phyloP scores from a whole-genome alignment of 2,113 vertebrate species.

The Rhinoderma darwinii region DNA sequence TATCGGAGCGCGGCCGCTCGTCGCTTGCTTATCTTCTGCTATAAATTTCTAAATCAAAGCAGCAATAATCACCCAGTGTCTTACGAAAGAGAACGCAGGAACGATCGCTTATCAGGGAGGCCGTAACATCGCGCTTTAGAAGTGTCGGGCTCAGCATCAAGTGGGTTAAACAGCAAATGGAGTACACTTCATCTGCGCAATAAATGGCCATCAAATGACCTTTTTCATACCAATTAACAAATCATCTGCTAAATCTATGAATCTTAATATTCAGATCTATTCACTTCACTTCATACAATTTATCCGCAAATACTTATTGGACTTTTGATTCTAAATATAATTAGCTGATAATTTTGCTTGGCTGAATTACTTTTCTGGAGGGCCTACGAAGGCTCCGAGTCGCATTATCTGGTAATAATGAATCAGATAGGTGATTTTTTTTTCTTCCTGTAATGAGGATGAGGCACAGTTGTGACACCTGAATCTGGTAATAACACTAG shows the following conservation, averaged over 20 bases:
- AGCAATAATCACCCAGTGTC: slow-evolving; percentile 2
- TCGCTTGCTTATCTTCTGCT: neutral
- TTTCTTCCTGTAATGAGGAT: slow-evolving; percentile 87
- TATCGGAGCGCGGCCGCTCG: too few species aligned
- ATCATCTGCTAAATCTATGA: slow-evolving; percentile 99
- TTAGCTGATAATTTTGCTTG: slow-evolving; percentile 88
- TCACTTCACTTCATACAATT: slow-evolving; percentile 97
- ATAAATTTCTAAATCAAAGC: slow-evolving; percentile 11
- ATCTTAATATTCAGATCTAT: slow-evolving; percentile 99
- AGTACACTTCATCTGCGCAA: slow-evolving; percentile 95
- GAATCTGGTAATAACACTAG: slow-evolving; percentile 85
- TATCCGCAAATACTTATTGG: slow-evolving; percentile 95
- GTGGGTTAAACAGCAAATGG: slow-evolving; percentile 89
- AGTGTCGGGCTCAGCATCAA: slow-evolving; percentile 16
- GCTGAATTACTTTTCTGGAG: slow-evolving; percentile 88
- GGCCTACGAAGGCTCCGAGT: slow-evolving; percentile 84
- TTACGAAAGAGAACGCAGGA: neutral
- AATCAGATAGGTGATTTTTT: slow-evolving; percentile 86
- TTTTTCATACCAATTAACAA: slow-evolving; percentile 98
- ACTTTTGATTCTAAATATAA: slow-evolving; percentile 93
- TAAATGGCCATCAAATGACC: slow-evolving; percentile 97
- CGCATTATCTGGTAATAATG: slow-evolving; percentile 86
- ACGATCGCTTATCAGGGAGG: neutral
- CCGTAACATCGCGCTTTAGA: neutral
- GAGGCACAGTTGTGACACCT: slow-evolving; percentile 86